Evolutionary conservation across 1,140 invertebrate genomes (phyloP), one percentile per base, ranked within the genome.

Genomic region (Tetramorium alpestre): DNA sequence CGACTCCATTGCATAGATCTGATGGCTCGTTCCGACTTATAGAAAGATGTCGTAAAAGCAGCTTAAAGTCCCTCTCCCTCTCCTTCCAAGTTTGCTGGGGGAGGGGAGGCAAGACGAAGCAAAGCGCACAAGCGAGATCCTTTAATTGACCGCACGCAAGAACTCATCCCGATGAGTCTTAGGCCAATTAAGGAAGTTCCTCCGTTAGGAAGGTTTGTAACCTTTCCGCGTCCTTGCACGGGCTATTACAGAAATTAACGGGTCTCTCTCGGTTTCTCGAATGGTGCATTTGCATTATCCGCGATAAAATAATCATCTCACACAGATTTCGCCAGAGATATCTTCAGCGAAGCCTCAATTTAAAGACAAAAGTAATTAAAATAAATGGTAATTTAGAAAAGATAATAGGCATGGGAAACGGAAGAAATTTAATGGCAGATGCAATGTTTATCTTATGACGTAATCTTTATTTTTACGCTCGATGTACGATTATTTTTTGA

Each of bases 181-280:
- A 67, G 80, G 49, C 76, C 85, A 91, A 91, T 91, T 91, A 91
- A 85, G 65, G 86, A 91, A 91, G 78, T 91, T 91, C 51, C 64
- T 54, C 16, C 69, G 54, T n/a, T 33, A 41, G 51, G 80, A 84
- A 84, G 80, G 67, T 62, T 65, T 73, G 72, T 49, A 85, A 73
- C 69, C 76, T 88, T 82, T 76, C 70, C 85, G 80, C 88, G 72
- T 87, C 69, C 90, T 65, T 64, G 78, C 65, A 11, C 54, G 38
- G 69, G 56, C 62, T 67, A 69, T 84, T 84, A 62, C 28, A 73
- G 54, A 60, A 84, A 82, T 73, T 82, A 82, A 75, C 56, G 80
- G 18, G 22, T 49, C 65, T 47, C 28, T 81, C 41, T 18, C 22
- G 28, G 47, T 54, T 69, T 56, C 65, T 41, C n/a, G n/a, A 49